A percentile compares a stretch with the other conserved stretches of the same genome.
Evolutionary conservation across 2,888 invertebrate genomes (phyloP).

Genomic region (Epinotia bilunana): DNA sequence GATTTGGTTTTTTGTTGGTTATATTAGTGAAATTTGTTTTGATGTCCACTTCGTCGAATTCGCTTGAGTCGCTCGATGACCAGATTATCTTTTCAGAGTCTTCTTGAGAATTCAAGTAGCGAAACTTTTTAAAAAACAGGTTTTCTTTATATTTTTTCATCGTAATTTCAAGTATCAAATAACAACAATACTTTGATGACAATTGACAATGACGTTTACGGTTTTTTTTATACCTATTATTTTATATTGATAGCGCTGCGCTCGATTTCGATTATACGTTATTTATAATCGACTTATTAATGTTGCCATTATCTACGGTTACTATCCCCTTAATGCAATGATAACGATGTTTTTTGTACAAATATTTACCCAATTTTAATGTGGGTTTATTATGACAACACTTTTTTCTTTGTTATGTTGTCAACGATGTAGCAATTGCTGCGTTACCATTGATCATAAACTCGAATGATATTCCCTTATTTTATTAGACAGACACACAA

Average conservation of each 20-base stretch:
- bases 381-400: slow-evolving; percentile 25
- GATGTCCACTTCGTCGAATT: slow-evolving; percentile 60
- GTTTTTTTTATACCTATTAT: not conserved
- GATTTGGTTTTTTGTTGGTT: slow-evolving; percentile 48
- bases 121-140: slow-evolving; percentile 66
- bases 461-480: not conserved
- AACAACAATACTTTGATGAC: not conserved
- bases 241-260: slow-evolving; percentile 15
- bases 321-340: not conserved
- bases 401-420: slow-evolving; percentile 27
- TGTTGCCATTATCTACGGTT: slow-evolving; percentile 19
- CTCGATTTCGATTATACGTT: slow-evolving; percentile 7
- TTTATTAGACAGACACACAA: not conserved
- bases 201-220: not conserved
- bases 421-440: slow-evolving; percentile 4
- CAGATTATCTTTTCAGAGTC: slow-evolving; percentile 69
- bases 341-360: slow-evolving; percentile 13
- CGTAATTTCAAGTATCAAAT: slow-evolving; percentile 25
- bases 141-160: slow-evolving; percentile 67
- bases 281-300: slow-evolving; percentile 11
- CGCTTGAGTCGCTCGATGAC: slow-evolving; percentile 74
- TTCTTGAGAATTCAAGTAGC: slow-evolving; percentile 69
- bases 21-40: slow-evolving; percentile 50
- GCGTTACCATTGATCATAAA: slow-evolving; percentile 18
- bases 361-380: slow-evolving; percentile 11